Conservation (phyloP, 2,888 invertebrate genomes). For the Xylophagus ater region DNA sequence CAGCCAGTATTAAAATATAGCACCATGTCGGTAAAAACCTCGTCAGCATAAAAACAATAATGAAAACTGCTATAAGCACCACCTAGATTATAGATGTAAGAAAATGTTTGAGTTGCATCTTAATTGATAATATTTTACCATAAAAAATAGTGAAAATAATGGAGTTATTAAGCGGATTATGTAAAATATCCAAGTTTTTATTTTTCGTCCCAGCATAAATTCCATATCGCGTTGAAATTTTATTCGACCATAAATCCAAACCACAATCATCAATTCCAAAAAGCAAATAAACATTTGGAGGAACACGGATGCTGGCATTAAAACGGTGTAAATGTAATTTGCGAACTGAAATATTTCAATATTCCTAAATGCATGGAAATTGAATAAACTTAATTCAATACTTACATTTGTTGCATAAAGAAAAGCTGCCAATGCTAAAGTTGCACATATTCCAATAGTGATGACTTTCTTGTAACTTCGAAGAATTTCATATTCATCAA, state of each 20-base stretch:
- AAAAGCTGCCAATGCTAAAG: neutral
- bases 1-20: neutral
- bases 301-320: too few species aligned
- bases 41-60: too few species aligned
- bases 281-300: conserved; percentile 59
- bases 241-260: conserved; percentile 68
- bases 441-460: conserved; percentile 1
- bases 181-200: conserved; percentile 40
- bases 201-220: conserved; percentile 54
- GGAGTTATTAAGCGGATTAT: conserved; percentile 31
- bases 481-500: conserved; percentile 4
- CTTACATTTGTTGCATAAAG: conserved; percentile 9
- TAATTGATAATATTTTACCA: too few species aligned
- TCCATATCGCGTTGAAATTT: conserved; percentile 53
- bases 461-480: conserved; percentile 2
- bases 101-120: too few species aligned
- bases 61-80: too few species aligned
- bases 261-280: conserved; percentile 67
- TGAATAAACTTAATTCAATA: too few species aligned
- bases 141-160: too few species aligned
- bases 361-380: too few species aligned
- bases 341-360: too few species aligned
- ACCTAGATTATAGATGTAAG: too few species aligned
- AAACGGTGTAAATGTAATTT: too few species aligned
- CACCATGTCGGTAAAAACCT: too few species aligned